Evolutionary conservation across 2,888 invertebrate genomes (phyloP).

Genomic region (Lasius platythorax): DNA sequence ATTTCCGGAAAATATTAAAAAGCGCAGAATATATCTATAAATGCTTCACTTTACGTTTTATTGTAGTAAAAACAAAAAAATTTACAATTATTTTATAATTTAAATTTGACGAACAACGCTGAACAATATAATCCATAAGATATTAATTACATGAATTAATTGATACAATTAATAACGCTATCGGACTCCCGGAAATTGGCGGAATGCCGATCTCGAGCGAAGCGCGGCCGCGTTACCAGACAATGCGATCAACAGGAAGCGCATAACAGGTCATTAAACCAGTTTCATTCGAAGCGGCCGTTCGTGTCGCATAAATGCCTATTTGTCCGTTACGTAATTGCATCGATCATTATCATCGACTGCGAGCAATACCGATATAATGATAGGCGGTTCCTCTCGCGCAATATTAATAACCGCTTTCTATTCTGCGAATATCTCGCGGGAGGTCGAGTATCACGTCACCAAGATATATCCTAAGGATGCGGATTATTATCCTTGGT

Average conservation of each 20-base stretch:
- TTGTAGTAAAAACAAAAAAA: not conserved
- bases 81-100: not conserved
- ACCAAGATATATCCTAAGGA: constrained; percentile 10
- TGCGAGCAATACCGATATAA: constrained; percentile 50
- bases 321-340: constrained; percentile 66
- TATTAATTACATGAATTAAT: not conserved
- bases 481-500: not conserved
- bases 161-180: constrained; percentile 25
- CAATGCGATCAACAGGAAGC: constrained; percentile 76
- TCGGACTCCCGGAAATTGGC: constrained; percentile 19
- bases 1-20: not conserved
- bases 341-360: constrained; percentile 65
- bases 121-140: not conserved
- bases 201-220: constrained; percentile 48
- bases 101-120: not conserved
- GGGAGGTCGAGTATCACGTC: not conserved
- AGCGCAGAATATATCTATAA: not conserved
- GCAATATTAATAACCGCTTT: constrained; percentile 50
- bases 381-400: constrained; percentile 38
- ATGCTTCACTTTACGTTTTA: not conserved
- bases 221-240: constrained; percentile 51
- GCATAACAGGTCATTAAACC: constrained; percentile 76
- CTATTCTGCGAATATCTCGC: constrained; percentile 21
- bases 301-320: constrained; percentile 62
- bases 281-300: constrained; percentile 70